Evolutionary conservation across 2,797 vertebrate genomes (phyloP).

Genomic region (Eulemur coronatus): DNA sequence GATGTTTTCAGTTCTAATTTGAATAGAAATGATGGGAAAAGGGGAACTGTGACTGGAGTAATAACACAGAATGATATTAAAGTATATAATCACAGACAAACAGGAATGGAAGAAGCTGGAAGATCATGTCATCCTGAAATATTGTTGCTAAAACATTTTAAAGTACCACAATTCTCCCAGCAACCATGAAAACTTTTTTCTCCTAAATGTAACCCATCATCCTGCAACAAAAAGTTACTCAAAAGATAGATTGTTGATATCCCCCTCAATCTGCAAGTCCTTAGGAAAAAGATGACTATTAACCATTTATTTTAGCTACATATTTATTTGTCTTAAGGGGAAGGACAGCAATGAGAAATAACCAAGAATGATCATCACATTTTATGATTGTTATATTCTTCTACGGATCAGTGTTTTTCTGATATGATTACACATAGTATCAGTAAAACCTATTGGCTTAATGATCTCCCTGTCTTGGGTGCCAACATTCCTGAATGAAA

Average conservation of each 20-base stretch:
- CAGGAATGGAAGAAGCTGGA: neutral
- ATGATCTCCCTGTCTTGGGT: neutral
- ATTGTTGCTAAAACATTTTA: neutral
- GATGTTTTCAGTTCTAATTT: neutral
- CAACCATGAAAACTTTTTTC: neutral
- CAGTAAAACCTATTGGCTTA: neutral
- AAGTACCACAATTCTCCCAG: neutral
- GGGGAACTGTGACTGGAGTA: neutral
- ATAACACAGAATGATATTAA: neutral
- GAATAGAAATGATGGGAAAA: neutral
- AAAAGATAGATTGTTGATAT: neutral
- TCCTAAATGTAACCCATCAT: neutral
- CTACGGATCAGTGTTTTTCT: neutral
- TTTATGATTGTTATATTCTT: neutral
- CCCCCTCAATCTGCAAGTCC: neutral
- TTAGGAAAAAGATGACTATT: neutral
- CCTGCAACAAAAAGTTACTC: neutral
- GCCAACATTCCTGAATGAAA: conserved; percentile 19
- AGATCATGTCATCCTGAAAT: neutral
- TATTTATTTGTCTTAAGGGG: neutral
- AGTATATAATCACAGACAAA: neutral
- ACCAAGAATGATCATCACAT: neutral
- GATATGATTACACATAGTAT: neutral
- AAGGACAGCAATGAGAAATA: neutral
- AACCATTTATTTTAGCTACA: neutral